phyloP scores from a whole-genome alignment of 2,888 invertebrate genomes.

The Melanargia galathea region DNA sequence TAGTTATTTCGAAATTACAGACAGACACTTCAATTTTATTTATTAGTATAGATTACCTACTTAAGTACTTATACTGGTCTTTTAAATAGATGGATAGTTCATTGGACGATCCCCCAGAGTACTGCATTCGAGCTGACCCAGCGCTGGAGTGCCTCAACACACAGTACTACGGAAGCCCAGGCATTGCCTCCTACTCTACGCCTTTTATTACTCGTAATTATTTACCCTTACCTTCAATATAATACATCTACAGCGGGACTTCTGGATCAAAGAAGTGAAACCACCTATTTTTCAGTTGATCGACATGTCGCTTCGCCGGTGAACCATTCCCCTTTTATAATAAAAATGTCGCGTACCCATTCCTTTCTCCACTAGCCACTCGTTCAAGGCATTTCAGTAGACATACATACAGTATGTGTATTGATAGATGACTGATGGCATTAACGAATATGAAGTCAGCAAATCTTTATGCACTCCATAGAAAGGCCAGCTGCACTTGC shows the following conservation, averaged over 20 bases:
- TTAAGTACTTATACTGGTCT: neutral
- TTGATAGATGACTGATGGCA: neutral
- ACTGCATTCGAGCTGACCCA: constrained; percentile 67
- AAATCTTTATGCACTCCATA: constrained; percentile 41
- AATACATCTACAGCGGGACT: neutral
- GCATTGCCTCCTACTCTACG: constrained; percentile 54
- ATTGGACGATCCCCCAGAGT: constrained; percentile 51
- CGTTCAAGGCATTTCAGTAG: too few relatives aligned
- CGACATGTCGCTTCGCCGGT: too few relatives aligned
- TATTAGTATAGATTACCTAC: too few relatives aligned
- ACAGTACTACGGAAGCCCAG: constrained; percentile 68
- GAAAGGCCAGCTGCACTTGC: constrained; percentile 63
- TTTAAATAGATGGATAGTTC: constrained; percentile 52
- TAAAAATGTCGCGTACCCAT: too few relatives aligned
- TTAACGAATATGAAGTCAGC: neutral
- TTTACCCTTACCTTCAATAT: constrained; percentile 35
- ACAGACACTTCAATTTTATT: too few relatives aligned
- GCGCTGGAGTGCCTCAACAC: constrained; percentile 63
- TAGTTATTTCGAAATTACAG: too few relatives aligned
- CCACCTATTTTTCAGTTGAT: too few relatives aligned
- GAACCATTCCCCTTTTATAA: too few relatives aligned
- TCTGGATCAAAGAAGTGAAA: too few relatives aligned
- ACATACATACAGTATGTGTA: too few relatives aligned
- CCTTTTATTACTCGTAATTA: constrained; percentile 60
- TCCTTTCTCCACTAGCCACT: too few relatives aligned